Evolutionary conservation across 2,797 vertebrate genomes (phyloP), one percentile per base, ranked within the genome.

Genomic region (Acipenser oxyrinchus): DNA sequence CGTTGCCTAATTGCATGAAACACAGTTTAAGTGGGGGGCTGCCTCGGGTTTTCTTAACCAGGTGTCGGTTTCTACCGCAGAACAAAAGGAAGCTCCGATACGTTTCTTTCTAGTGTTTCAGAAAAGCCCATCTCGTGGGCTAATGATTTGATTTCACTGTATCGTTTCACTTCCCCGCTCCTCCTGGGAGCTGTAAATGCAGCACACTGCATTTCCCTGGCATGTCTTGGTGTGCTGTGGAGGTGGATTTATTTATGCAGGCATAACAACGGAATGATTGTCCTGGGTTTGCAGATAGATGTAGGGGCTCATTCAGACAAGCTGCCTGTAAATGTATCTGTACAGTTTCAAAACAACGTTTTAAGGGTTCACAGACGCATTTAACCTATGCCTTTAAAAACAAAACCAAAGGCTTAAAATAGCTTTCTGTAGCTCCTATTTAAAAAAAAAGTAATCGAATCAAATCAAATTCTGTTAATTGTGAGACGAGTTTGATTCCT

Each of bases 101-200:
- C 6, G 55, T 58, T 58, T n/a, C 55, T 58, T 58, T 58, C 55
- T 13, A 58, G 55, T n/a, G 55, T 58, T 58, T 58, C 11, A 7
- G 10, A 58, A 58, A 58, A 58, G 55, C 10, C 55, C 6, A 58
- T 58, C 55, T 58, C 11, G 55, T 13, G 55, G 55, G 6, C 55
- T 58, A 58, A 37, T 37, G 37, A 58, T 58, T 58, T 58, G 55
- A 58, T 58, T 58, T 58, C 55, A 13, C 55, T 58, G 55, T 58
- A 58, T 58, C 55, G 13, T 58, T n/a, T 58, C 10, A 58, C 55
- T 58, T 58, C 11, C 11, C 55, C 12, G 12, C 55, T 12, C 55
- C 55, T 58, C 55, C 11, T 11, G 55, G 55, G 55, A 58, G 10
- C 55, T n/a, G 8, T 13, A 58, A 58, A 58, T 1, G 10, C 3